Evolutionary conservation across 2,797 vertebrate genomes (phyloP).

Genomic region (Anableps anableps): DNA sequence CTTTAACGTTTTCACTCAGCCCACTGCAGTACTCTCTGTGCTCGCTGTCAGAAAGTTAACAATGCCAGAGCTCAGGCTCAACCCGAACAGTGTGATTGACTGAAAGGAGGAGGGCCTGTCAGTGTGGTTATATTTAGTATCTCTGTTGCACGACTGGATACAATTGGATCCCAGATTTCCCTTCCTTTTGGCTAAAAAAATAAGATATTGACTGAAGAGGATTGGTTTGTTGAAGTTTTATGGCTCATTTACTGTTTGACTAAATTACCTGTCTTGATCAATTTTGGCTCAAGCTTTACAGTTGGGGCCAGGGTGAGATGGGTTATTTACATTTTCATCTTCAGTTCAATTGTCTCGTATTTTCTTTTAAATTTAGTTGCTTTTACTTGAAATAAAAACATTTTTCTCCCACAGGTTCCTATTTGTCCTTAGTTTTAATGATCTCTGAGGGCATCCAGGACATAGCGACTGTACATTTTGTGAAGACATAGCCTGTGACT

Average conservation of each 20-base stretch:
- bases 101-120: slow-evolving; percentile 45
- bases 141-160: slow-evolving; percentile 35
- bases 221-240: slow-evolving; percentile 27
- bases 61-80: slow-evolving; percentile 19
- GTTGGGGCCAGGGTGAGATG: too few relatives aligned
- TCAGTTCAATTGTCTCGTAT: not conserved
- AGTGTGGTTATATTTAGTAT: slow-evolving; percentile 56
- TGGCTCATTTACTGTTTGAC: slow-evolving; percentile 26
- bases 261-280: slow-evolving; percentile 3
- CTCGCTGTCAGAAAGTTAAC: slow-evolving; percentile 41
- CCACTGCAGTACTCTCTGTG: slow-evolving; percentile 23
- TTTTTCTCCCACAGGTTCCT: not conserved
- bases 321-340: not conserved
- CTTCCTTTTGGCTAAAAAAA: slow-evolving; percentile 26
- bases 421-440: slow-evolving; percentile 3
- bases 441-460: not conserved
- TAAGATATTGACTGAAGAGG: slow-evolving; percentile 21
- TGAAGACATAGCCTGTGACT: not conserved
- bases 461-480: slow-evolving; percentile 6
- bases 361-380: not conserved
- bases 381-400: not conserved
- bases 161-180: slow-evolving; percentile 36
- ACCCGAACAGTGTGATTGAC: slow-evolving; percentile 53
- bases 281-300: not conserved
- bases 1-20: slow-evolving; percentile 12